Base-by-base conservation (phyloP, 2,797 vertebrate species). In the Scleropages formosus region DNA sequence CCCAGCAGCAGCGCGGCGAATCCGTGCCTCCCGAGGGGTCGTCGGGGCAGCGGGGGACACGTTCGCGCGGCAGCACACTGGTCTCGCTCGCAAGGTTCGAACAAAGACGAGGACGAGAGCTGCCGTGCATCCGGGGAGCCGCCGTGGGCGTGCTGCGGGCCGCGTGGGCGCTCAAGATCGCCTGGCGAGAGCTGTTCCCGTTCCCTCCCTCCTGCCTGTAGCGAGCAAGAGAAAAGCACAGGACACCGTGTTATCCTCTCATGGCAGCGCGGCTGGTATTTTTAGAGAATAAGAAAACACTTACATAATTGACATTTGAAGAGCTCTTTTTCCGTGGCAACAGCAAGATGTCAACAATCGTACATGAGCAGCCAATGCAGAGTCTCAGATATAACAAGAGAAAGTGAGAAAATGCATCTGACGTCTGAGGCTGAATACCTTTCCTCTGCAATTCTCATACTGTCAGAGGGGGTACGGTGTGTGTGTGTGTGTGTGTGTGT, bases 301-400 rank as follows among this genome's bases (percentile, higher is more conserved):
- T 71, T 71, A 18, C 24, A 58, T 56, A 71, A 56, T 49, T 27
- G 20, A 71, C 22, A 53, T 71, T 58, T 31, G 49, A 71, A 56
- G n/a, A 51, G 49, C 18, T 51, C 24, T 31, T 24, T 56, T 56
- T 71, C 51, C 56, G 49, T 71, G 51, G 24, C 20, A 24, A n/a
- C 26, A 3, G n/a, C 11, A 46, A 4, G 20, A 44, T 49, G 65
- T 39, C 46, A 68, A 46, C 65, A 22, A 24, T 22, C n/a, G n/a
- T n/a, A n/a, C n/a, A 39, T 39, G 31, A 39, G 46, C n/a, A 49
- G 46, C 46, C 66, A 49, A 20, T 10, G 10, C n/a, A n/a, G 16
- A 51, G 49, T 13, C 66, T 24, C 24, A 69, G 51, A 49, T 47
- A 69, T 8, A 56, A 18, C 15, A 4, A 39, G 8, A 53, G 13